These are phyloP conservation scores for Aethina tumida DNA, from an alignment of 1,140 invertebrate species.

Conservation along the genomic window DNA sequence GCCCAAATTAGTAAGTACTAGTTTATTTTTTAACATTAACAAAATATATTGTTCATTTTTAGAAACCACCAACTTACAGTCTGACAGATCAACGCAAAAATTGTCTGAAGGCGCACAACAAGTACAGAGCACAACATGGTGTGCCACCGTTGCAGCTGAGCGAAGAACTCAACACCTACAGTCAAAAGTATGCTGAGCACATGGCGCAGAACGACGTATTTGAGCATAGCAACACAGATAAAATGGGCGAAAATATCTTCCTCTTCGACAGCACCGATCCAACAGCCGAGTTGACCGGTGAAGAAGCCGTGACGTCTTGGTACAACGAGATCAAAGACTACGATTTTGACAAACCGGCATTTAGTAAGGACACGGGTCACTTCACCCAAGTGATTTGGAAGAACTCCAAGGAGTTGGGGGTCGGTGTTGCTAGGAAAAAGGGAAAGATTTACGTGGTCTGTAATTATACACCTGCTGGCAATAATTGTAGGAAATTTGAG, in stretches of 20 bases:
- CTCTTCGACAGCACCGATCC: constrained; percentile 57
- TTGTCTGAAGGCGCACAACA: constrained; percentile 58
- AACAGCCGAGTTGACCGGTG: constrained; percentile 46
- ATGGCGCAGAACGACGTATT: constrained; percentile 56
- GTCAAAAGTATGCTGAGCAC: constrained; percentile 75
- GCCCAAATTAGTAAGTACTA: no score
- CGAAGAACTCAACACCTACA: constrained; percentile 34
- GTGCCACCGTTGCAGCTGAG: constrained; percentile 50
- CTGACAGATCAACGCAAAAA: no score
- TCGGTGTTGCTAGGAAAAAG: constrained; percentile 55
- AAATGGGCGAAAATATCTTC: constrained; percentile 53
- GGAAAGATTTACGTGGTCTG: constrained; percentile 58
- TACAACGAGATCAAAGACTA: constrained; percentile 54
- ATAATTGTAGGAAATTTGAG: constrained; percentile 57
- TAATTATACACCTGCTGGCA: constrained; percentile 72
- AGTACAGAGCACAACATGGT: constrained; percentile 61
- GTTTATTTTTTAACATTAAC: no score
- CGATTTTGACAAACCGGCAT: constrained; percentile 51
- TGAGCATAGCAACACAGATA: constrained; percentile 62
- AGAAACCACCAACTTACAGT: no score
- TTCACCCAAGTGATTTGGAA: constrained; percentile 72
- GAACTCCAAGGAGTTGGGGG: constrained; percentile 56
- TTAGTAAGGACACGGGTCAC: constrained; percentile 49
- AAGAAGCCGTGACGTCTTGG: constrained; percentile 55
- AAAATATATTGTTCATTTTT: no score